Base-by-base conservation (phyloP, 2,888 invertebrate species). In the Spodoptera littoralis region DNA sequence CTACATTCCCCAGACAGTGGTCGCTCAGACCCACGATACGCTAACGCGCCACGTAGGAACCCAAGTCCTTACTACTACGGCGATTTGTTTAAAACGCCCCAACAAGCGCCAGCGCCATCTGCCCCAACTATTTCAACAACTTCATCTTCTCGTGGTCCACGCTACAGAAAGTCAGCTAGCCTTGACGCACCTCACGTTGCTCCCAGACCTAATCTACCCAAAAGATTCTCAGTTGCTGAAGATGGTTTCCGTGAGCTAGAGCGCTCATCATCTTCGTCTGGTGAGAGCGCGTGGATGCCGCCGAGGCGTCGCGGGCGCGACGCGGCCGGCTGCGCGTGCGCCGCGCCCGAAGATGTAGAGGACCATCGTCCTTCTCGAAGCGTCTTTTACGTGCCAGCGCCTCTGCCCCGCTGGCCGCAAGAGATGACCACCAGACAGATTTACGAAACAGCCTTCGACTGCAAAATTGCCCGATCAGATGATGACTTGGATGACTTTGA, bases 391-490 rank as follows among this genome's bases (percentile, higher is more conserved):
- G 96, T 96, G 87, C 96, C 96, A 84, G 96, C 96, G 83, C 96
- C 96, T 76, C 94, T 96, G 88, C 96, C 96, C 82, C 95, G 96
- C 89, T 96, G 95, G 91, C 94, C 95, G 85, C 94, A 92, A 92
- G 95, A 95, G 84, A 95, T 95, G 93, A 95, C 95, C 80, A 93
- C 95, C 89, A 96, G 97, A 83, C 97, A 97, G 91, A 96, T 98
- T 60, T 98, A 98, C 90, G 98, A 98, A 92, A 98, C 98, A 61
- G 98, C 98, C 64, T 98, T 98, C 90, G 98, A 98, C 91, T 97
- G 97, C 90, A 97, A 97, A 91, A 96, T 98, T 83, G 96, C 96
- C 85, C 96, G 97, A 74, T 97, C 97, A 9, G 97, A 97, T 80
- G 97, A 97, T 88, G 97, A 98, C 79, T 95, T 98, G 85, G 97